Base-by-base conservation (phyloP, 2,797 vertebrate genomes). In the Thaleichthys pacificus region DNA sequence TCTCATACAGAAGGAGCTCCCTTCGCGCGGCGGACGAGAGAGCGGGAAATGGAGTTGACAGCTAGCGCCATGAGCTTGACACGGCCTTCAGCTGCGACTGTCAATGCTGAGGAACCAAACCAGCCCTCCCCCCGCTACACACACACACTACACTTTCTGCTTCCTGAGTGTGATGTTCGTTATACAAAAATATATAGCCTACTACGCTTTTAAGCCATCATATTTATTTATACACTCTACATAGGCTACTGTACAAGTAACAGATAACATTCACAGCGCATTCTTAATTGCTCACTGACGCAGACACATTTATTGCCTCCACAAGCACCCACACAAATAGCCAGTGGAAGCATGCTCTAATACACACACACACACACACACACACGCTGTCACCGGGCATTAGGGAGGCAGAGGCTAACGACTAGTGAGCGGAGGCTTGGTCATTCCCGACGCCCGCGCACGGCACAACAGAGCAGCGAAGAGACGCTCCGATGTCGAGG, bases 31-130 rank as follows among this genome's bases (percentile, higher is more conserved):
- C 30, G 26, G 87, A 89, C 38, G 77, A 72, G 70, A 62, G 57
- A 70, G 84, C 35, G 67, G 76, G 85, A 87, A 91, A 91, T 87
- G 51, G 71, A 84, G 82, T 74, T 86, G 91, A 90, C 84, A 84
- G 83, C 61, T 78, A 81, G 69, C 26, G 19, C 80, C 73, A 56
- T 77, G 83, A 81, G 83, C 70, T 67, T 76, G 76, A 87, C 78
- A 75, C 47, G 80, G 77, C 80, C 83, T 81, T 81, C 72, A 71
- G 77, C 70, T 58, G 66, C 76, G 72, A 67, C 67, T 79, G 79
- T 75, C 75, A 72, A 76, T 68, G 63, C 22, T 28, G 47, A 65
- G 68, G 67, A 77, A 74, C 73, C 78, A 67, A 72, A 66, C 65
- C 68, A 74, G 76, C 68, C 69, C 64, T 66, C 77, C 69, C 71